These are phyloP conservation scores for Drusus annulatus DNA, from an alignment of 1,140 invertebrate species.

Conservation along the genomic window DNA sequence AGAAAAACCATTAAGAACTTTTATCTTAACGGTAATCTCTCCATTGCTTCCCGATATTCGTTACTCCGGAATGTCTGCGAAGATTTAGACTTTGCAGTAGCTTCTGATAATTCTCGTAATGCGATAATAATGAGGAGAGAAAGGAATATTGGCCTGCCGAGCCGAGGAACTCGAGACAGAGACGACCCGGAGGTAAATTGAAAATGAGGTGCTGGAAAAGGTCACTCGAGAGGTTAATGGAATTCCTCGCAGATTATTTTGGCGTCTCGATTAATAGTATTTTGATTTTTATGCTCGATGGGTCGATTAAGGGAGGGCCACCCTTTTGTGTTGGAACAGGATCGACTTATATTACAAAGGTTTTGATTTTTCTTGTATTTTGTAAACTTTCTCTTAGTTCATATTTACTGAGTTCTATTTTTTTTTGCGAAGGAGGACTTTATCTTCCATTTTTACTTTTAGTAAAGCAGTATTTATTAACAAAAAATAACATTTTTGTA, in stretches of 20 bases:
- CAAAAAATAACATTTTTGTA: no score
- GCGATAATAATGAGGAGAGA: conserved; percentile 38
- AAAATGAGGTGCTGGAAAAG: conserved; percentile 19
- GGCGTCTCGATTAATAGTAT: no score
- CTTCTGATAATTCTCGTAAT: conserved; percentile 33
- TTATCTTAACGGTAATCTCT: conserved; percentile 37
- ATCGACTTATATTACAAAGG: no score
- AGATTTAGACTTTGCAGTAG: conserved; percentile 26
- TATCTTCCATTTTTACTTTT: no score
- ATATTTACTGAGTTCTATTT: no score
- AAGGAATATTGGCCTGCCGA: not conserved
- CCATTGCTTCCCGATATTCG: conserved; percentile 28
- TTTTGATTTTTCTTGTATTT: no score
- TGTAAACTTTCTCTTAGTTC: no score
- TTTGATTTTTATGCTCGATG: no score
- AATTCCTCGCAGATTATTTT: not conserved
- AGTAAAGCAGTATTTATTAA: no score
- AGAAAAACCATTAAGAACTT: conserved; percentile 41
- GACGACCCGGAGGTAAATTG: conserved; percentile 9
- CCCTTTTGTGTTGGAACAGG: no score
- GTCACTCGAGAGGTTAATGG: conserved; percentile 27
- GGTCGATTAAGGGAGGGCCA: no score
- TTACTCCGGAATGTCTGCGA: conserved; percentile 25
- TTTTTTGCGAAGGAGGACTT: no score
- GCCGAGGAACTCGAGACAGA: not conserved